Percentiles rank a stretch among this genome's conserved stretches.
Evolutionary conservation across 2,113 vertebrate species (phyloP).

Genomic region (Rhinopomastus cyanomelas): DNA sequence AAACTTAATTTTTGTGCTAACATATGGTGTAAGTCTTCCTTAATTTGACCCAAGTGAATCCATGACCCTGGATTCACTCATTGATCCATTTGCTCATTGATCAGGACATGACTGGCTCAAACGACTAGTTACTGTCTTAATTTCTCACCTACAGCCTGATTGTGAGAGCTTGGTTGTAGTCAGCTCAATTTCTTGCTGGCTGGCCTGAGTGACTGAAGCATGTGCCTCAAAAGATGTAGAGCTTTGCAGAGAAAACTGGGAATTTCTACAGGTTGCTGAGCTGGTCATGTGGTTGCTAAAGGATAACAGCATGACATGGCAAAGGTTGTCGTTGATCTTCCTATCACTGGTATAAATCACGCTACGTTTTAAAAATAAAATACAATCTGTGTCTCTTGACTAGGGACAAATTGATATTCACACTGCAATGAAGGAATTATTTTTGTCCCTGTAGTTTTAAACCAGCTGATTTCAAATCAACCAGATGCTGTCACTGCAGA

Average conservation of each 20-base stretch:
- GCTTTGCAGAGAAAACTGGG: background rate
- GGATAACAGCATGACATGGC: background rate
- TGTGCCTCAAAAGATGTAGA: fast-evolving
- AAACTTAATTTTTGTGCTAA: no score
- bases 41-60: no score
- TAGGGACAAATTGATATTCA: background rate
- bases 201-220: background rate
- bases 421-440: background rate
- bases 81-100: no score
- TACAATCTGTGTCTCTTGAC: background rate
- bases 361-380: background rate
- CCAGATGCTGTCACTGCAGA: background rate
- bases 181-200: background rate
- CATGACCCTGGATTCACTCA: no score
- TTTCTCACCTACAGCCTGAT: background rate
- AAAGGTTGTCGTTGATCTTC: background rate
- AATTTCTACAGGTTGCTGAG: background rate
- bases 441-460: background rate
- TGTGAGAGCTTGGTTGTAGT: background rate
- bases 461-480: background rate
- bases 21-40: no score
- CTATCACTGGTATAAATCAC: background rate
- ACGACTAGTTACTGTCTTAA: background rate
- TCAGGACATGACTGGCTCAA: no score
- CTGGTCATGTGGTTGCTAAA: background rate